A percentile compares a stretch with the other conserved stretches of the same genome.
These are phyloP conservation scores for Oryzias sinensis DNA, from an alignment of 2,797 vertebrate species.

Conservation along the genomic window DNA sequence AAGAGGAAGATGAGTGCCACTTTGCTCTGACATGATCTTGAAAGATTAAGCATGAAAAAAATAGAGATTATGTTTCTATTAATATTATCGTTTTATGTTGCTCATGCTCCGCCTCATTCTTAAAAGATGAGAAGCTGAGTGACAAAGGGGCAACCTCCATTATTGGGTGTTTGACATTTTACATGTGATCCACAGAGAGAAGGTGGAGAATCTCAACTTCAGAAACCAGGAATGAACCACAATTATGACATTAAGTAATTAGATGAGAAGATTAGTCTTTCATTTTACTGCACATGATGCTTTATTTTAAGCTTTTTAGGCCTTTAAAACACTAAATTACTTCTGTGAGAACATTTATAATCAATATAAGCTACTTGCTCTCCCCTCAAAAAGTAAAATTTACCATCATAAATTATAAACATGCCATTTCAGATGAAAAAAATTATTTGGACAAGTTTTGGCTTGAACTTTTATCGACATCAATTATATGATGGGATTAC, in stretches of 20 bases:
- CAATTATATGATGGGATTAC: not conserved
- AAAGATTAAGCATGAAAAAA: conserved; percentile 62
- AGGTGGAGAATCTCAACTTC: not conserved
- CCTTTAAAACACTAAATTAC: too few species aligned
- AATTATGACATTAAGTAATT: not conserved
- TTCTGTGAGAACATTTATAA: not conserved
- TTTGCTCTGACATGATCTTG: conserved; percentile 59
- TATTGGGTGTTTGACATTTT: not conserved
- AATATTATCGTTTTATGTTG: conserved; percentile 54
- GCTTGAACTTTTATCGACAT: not conserved
- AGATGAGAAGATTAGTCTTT: not conserved
- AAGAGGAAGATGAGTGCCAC: conserved; percentile 73
- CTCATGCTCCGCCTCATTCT: conserved; percentile 38
- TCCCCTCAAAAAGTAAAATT: not conserved
- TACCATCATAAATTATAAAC: not conserved
- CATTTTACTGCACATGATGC: too few species aligned
- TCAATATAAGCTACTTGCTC: too few species aligned
- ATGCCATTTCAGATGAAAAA: not conserved
- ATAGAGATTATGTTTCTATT: conserved; percentile 71
- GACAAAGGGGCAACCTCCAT: conserved; percentile 11
- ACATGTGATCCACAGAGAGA: not conserved
- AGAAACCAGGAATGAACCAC: not conserved
- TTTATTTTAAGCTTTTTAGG: too few species aligned
- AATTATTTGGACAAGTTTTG: not conserved
- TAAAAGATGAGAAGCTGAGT: conserved; percentile 16